A percentile compares a stretch with the other conserved stretches of the same genome.
These are phyloP conservation scores for Dromiciops gliroides DNA, from an alignment of 2,113 vertebrate genomes.

Conservation along the genomic window DNA sequence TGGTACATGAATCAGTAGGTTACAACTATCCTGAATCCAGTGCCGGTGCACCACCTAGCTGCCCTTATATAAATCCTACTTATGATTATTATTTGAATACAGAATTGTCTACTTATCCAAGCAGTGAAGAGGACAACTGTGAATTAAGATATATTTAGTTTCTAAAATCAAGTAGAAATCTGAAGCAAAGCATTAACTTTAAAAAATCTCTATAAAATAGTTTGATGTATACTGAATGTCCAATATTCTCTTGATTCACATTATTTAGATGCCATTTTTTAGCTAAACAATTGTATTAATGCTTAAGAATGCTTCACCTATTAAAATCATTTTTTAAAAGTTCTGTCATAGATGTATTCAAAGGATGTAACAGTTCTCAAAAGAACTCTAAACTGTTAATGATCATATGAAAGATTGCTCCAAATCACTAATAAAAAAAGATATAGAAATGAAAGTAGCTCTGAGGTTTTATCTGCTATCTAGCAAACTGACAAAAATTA, in stretches of 20 bases:
- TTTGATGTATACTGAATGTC: not conserved
- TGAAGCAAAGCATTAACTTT: not conserved
- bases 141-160: not conserved
- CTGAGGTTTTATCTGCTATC: not conserved
- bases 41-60: no score
- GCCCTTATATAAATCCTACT: no score
- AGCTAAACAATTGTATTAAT: not conserved
- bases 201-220: not conserved
- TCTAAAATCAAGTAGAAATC: not conserved
- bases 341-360: not conserved
- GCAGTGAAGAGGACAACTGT: not conserved
- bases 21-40: no score
- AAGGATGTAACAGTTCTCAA: not conserved
- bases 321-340: not conserved
- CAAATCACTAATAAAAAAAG: not conserved
- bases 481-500: not conserved
- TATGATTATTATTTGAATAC: no score
- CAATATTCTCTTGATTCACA: not conserved
- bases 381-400: not conserved
- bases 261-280: not conserved
- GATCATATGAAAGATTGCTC: not conserved
- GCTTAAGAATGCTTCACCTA: not conserved
- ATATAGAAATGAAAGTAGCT: not conserved
- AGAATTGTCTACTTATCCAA: not conserved
- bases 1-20: not conserved